These are phyloP conservation scores for Vulpes lagopus DNA, from an alignment of 2,113 vertebrate genomes.

Conservation along the genomic window DNA sequence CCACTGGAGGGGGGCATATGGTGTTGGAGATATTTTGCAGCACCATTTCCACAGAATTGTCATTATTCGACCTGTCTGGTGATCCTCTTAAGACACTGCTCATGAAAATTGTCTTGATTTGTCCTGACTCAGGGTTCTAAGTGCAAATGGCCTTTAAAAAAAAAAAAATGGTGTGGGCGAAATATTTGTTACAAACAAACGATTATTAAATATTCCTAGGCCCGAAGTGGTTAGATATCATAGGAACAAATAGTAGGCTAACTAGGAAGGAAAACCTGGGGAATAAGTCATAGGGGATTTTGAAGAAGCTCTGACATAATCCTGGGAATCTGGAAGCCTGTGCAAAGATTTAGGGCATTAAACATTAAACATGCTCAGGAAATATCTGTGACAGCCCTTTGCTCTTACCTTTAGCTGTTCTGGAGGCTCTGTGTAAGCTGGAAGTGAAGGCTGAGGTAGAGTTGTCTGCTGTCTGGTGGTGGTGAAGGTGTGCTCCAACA, in stretches of 20 bases:
- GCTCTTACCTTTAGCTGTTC: neutral
- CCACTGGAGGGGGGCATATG: neutral
- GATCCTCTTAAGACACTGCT: neutral
- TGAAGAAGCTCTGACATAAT: neutral
- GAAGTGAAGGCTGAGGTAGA: neutral
- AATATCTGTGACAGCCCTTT: neutral
- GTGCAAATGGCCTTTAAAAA: neutral
- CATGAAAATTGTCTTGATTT: neutral
- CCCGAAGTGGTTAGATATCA: neutral
- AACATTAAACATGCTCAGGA: neutral
- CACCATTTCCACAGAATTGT: neutral
- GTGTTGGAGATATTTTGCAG: neutral
- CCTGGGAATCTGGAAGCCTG: neutral
- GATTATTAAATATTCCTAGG: neutral
- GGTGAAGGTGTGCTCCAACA: neutral
- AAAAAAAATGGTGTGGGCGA: too few species aligned
- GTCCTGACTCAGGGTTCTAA: neutral
- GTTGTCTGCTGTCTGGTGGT: neutral
- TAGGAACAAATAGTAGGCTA: neutral
- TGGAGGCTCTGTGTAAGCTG: neutral
- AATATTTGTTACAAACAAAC: neutral
- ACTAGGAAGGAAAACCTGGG: neutral
- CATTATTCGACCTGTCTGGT: neutral
- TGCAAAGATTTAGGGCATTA: neutral
- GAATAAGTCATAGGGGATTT: neutral